A percentile compares a stretch with the other conserved stretches of the same genome.
phyloP scores from a whole-genome alignment of 1,140 invertebrate species.

The Zaprionus tsacasi region DNA sequence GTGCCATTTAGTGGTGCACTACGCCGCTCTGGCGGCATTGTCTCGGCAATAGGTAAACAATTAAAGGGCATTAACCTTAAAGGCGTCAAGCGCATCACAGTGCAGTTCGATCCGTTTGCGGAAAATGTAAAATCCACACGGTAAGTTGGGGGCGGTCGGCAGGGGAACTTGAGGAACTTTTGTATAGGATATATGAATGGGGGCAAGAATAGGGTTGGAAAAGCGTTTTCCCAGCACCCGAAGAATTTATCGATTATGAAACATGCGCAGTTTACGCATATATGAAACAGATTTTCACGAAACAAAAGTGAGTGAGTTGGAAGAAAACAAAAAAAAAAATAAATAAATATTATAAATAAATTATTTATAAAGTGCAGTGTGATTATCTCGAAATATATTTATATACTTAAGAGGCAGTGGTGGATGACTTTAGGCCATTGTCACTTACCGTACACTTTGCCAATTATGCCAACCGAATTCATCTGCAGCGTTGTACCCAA shows the following conservation, averaged over 20 bases:
- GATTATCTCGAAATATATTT: slow-evolving; percentile 25
- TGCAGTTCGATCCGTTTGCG: slow-evolving; percentile 94
- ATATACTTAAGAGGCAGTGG: neutral
- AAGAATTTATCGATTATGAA: slow-evolving; percentile 68
- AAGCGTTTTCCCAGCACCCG: slow-evolving; percentile 63
- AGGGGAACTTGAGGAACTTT: neutral
- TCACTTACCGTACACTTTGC: slow-evolving; percentile 86
- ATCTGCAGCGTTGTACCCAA: slow-evolving; percentile 85
- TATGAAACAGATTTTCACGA: slow-evolving; percentile 64
- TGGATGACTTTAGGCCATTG: too few relatives aligned
- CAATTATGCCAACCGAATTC: slow-evolving; percentile 86
- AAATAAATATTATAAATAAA: slow-evolving; percentile 29
- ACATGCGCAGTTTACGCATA: slow-evolving; percentile 64
- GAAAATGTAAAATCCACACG: slow-evolving; percentile 88
- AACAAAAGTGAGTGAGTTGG: slow-evolving; percentile 52
- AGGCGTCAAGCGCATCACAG: slow-evolving; percentile 90
- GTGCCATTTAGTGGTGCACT: slow-evolving; percentile 88
- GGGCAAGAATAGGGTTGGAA: slow-evolving; percentile 51
- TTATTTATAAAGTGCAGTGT: slow-evolving; percentile 50
- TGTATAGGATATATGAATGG: neutral
- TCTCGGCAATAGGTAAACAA: slow-evolving; percentile 89
- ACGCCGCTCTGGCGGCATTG: slow-evolving; percentile 86
- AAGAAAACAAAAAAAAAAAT: slow-evolving; percentile 34
- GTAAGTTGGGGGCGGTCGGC: slow-evolving; percentile 85
- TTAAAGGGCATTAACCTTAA: slow-evolving; percentile 89